Conservation (phyloP, 2,888 invertebrate genomes). For the Callinectes sapidus region DNA sequence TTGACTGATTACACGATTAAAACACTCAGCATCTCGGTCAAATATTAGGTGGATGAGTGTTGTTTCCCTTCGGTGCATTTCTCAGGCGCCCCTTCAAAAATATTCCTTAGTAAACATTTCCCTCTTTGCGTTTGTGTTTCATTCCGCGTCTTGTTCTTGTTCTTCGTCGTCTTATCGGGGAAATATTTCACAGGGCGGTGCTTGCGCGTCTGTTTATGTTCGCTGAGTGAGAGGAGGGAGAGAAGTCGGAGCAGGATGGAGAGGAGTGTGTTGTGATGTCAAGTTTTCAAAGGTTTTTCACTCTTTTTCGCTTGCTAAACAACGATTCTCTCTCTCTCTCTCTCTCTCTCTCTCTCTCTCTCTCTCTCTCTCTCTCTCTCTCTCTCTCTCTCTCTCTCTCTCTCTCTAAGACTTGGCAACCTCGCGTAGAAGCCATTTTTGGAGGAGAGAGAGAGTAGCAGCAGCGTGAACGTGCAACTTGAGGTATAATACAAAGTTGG, state of each 20-base stretch:
- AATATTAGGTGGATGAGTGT: not conserved
- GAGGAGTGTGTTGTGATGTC: not conserved
- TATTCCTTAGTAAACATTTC: not conserved
- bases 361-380: constrained; percentile 38
- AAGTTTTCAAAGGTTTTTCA: constrained; percentile 19
- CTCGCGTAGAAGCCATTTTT: not conserved
- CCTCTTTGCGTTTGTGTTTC: not conserved
- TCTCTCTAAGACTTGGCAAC: not conserved
- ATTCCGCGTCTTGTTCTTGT: not conserved
- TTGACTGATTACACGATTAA: constrained; percentile 28
- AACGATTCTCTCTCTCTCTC: not conserved
- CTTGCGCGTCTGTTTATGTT: not conserved
- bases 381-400: constrained; percentile 44
- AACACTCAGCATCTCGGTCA: not conserved
- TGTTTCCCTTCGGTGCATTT: not conserved
- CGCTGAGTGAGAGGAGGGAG: not conserved
- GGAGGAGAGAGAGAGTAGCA: not conserved
- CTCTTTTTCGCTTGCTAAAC: not conserved
- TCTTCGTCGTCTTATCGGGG: not conserved
- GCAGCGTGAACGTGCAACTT: not conserved
- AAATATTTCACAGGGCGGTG: constrained; percentile 17
- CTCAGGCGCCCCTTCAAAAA: not conserved
- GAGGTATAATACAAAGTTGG: not conserved
- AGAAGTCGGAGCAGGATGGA: not conserved
- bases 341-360: constrained; percentile 42